Evolutionary conservation across 2,113 vertebrate genomes (phyloP), one percentile per base, ranked within the genome.

Genomic region (Lates calcarifer): DNA sequence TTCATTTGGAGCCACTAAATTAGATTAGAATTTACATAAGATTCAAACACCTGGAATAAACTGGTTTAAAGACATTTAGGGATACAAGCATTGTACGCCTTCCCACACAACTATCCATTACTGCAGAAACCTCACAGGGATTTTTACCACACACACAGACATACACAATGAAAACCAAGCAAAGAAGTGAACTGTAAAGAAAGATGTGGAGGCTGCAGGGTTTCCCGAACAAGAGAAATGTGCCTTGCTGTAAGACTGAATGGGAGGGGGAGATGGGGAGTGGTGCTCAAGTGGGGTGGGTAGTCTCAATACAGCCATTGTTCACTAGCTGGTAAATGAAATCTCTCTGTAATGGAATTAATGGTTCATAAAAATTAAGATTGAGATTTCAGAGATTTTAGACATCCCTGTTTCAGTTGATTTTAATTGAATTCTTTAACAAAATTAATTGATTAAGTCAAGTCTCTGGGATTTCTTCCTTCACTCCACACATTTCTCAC

Each of bases 221-320:
- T 37, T 45, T 39, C 43, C 47, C n/a, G 22, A 18, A 26, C 57
- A 9, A 45, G 6, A 73, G 28, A 78, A 75, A 78, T 28, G 75
- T 1, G 37, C 26, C 26, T 20, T 51, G 29, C 22, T 35, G 55
- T 71, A 57, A 79, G n/a, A 62, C 37, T 47, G 68, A 72, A 47
- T 31, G 39, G 9, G 24, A 56, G 24, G 12, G 24, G 22, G 26
- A 14, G 41, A 53, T 55, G 57, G 41, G 58, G 28, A 20, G 73
- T 31, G 39, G 71, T 73, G 64, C 47, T 62, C 12, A 24, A 61
- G 76, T 45, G 2, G 70, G 45, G 85, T 17, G 20, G 85, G 83
- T 29, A 76, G 80, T 49, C 84, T 80, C 45, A 63, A 63, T 75
- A 41, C 49, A 68, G 65, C 24, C 61, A 63, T 81, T 85, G 78